phyloP scores from a whole-genome alignment of 1,140 invertebrate species.

The Episyrphus balteatus region DNA sequence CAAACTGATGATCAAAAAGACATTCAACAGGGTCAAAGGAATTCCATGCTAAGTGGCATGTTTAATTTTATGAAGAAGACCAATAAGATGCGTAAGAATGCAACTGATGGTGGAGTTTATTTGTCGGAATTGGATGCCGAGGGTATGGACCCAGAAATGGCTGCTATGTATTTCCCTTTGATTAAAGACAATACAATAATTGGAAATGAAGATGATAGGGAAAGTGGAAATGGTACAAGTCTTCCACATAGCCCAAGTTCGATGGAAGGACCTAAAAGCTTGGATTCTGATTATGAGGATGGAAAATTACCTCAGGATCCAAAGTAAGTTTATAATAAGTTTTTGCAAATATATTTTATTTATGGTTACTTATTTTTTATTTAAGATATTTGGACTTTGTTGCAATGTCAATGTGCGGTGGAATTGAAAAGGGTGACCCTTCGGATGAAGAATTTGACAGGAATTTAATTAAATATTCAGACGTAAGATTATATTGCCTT shows the following conservation, averaged over 20 bases:
- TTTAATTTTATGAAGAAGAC: conserved; percentile 85
- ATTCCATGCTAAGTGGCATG: conserved; percentile 77
- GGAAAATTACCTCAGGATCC: conserved; percentile 45
- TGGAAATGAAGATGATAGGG: conserved; percentile 75
- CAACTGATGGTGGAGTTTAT: conserved; percentile 73
- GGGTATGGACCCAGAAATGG: conserved; percentile 79
- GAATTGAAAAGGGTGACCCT: conserved; percentile 48
- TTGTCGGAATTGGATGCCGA: conserved; percentile 83
- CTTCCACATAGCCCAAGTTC: conserved; percentile 87
- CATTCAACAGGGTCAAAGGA: conserved; percentile 43
- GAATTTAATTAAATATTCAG: conserved; percentile 48
- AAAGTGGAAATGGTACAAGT: conserved; percentile 89
- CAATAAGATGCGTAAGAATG: conserved; percentile 57
- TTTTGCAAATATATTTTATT: not conserved
- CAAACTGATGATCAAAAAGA: conserved; percentile 4
- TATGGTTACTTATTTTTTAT: conserved; percentile 4
- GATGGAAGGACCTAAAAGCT: conserved; percentile 57
- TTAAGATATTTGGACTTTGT: conserved; percentile 47
- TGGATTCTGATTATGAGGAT: conserved; percentile 76
- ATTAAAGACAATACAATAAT: conserved; percentile 15
- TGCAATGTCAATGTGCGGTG: conserved; percentile 72
- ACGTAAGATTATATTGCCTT: conserved; percentile 22
- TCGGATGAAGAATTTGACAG: conserved; percentile 60
- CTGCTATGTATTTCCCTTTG: conserved; percentile 77
- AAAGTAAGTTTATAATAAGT: conserved; percentile 38